Evolutionary conservation across 2,113 vertebrate genomes (phyloP), one percentile per base, ranked within the genome.

Genomic region (Herpetotheres cachinnans): DNA sequence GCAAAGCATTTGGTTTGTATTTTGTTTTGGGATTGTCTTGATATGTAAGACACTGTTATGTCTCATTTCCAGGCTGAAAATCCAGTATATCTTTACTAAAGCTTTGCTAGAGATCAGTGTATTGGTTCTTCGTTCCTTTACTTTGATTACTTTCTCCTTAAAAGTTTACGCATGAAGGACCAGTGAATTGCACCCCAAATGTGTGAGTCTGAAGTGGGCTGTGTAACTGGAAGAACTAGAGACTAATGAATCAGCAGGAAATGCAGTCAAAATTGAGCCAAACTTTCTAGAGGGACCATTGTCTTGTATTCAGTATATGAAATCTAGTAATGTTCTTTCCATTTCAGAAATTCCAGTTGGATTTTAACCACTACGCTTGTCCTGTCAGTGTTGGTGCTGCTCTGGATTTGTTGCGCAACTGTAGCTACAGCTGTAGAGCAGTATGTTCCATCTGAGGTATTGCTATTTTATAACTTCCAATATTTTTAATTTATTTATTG

Each of bases 331-430:
- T 58, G 47, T 96, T 66, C 59, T 81, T 87, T 4, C 90, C 77
- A 26, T 95, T 96, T 47, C 93, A 99, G 99, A 97, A 99, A 99
- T 97, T 99, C 99, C 34, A 99, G 99, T 8, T 99, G 99, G 99
- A 99, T 99, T 97, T 98, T 99, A 71, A 99, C 99, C 47, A 99
- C 98, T 58, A 99, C 99, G 0, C 98, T 99, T 2, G 94, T 99
- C 88, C 98, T 99, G 62, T 99, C 99, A 1, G 98, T 99, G 82
- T 92, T 99, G 97, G 99, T 99, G 36, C 97, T 99, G 76, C 99
- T 99, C 86, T 99, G 99, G 99, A 99, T 99, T 95, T 99, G 99
- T 95, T 99, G 99, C 91, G 99, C 99, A 3, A 99, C 99, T 40
- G 98, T 99, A 93, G 99, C 99, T n/a, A 99, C 99, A 32, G 99